Conservation (phyloP, 2,888 invertebrate species). For the Ornithoptera priamus region DNA sequence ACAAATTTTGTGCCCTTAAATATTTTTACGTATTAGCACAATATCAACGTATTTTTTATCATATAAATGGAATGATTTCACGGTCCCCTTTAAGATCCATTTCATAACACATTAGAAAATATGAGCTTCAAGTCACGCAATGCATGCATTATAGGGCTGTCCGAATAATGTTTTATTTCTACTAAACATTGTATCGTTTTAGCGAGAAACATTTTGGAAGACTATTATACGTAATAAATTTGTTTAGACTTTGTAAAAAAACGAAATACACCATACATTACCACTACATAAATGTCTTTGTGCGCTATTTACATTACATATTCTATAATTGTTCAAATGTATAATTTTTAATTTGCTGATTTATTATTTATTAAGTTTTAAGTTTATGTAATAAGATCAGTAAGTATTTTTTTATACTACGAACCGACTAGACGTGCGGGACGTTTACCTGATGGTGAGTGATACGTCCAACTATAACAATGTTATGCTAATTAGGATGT, state of each 20-base stretch:
- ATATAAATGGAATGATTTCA: conserved; percentile 23
- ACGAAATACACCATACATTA: neutral
- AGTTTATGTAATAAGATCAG: neutral
- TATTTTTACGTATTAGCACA: neutral
- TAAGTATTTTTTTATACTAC: too few species aligned
- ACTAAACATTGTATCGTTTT: conserved; percentile 8
- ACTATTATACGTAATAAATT: neutral
- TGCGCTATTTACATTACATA: neutral
- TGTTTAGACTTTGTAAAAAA: neutral
- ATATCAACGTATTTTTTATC: conserved; percentile 18
- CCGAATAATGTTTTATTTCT: conserved; percentile 13
- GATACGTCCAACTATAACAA: too few species aligned
- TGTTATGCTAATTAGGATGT: too few species aligned
- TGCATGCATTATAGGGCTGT: conserved; percentile 24
- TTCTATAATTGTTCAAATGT: neutral
- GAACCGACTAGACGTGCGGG: too few species aligned
- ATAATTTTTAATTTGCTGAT: neutral
- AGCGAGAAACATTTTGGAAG: neutral
- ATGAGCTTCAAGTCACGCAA: conserved; percentile 25
- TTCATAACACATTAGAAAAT: conserved; percentile 19
- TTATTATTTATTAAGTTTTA: neutral
- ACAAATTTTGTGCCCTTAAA: neutral
- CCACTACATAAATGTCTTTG: neutral
- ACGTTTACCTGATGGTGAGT: too few species aligned
- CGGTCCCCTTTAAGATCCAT: conserved; percentile 22